Evolutionary conservation across 2,113 vertebrate species (phyloP).

Genomic region (Entosphenus tridentatus): DNA sequence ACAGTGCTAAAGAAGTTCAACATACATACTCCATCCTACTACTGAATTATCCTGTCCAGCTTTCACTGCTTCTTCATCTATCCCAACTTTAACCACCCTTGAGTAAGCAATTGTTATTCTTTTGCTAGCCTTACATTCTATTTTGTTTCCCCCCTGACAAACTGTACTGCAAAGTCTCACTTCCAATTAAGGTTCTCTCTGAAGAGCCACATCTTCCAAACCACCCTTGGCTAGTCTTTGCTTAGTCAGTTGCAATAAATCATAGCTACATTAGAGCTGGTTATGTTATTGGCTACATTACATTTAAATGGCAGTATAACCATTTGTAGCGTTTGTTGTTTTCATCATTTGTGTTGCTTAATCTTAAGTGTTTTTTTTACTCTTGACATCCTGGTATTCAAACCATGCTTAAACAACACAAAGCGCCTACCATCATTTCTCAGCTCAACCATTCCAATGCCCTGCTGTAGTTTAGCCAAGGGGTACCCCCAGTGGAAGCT

Average conservation of each 20-base stretch:
- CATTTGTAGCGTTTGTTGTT: conserved; percentile 5
- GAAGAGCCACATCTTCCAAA: neutral
- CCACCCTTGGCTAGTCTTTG: neutral
- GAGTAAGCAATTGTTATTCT: neutral
- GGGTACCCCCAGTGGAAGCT: too few species aligned
- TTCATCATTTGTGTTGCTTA: neutral
- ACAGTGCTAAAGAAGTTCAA: neutral
- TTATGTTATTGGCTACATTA: neutral
- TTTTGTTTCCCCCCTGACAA: neutral
- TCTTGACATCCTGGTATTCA: conserved; percentile 15
- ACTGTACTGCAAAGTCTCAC: too few species aligned
- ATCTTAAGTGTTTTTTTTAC: neutral
- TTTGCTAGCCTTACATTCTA: neutral
- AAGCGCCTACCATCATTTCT: too few species aligned
- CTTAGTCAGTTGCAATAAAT: neutral
- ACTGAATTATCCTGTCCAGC: neutral
- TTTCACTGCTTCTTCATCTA: too few species aligned
- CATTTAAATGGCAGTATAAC: neutral
- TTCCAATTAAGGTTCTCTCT: too few species aligned
- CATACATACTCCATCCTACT: neutral
- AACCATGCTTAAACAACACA: too few species aligned
- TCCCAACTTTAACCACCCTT: neutral
- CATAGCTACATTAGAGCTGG: neutral
- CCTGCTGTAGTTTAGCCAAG: too few species aligned
- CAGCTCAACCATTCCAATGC: too few species aligned